A percentile compares a stretch with the other conserved stretches of the same genome.
phyloP scores from a whole-genome alignment of 2,113 vertebrate genomes.

The Aspiorhynchus laticeps region DNA sequence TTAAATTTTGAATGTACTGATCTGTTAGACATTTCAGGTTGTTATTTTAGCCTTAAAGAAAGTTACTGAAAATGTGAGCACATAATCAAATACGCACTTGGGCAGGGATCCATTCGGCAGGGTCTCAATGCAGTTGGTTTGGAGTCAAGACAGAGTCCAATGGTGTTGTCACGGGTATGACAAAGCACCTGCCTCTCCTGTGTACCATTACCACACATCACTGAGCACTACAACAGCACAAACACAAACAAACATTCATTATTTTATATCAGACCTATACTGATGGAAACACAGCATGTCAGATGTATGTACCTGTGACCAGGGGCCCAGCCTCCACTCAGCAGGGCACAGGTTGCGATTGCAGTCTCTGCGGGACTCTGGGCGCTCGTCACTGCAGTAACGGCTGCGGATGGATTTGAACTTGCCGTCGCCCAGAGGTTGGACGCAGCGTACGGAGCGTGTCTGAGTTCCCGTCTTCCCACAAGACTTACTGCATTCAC shows the following conservation, averaged over 20 bases:
- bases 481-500: constrained; percentile 90
- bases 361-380: constrained; percentile 87
- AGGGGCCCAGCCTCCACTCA: constrained; percentile 87
- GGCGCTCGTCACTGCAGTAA: constrained; percentile 89
- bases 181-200: constrained; percentile 91
- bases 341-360: constrained; percentile 90
- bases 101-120: constrained; percentile 86
- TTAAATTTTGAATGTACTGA: neutral
- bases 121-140: constrained; percentile 84
- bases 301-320: constrained; percentile 85
- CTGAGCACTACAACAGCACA: constrained; percentile 83
- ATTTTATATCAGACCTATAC: neutral
- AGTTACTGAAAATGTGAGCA: neutral
- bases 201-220: constrained; percentile 90
- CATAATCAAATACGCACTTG: constrained; percentile 78
- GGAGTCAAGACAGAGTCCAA: constrained; percentile 84
- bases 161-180: constrained; percentile 84
- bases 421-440: constrained; percentile 84
- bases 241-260: neutral
- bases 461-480: constrained; percentile 87
- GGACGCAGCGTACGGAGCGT: constrained; percentile 87
- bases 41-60: neutral
- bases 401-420: constrained; percentile 88
- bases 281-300: neutral
- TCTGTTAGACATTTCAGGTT: neutral